Percentiles rank a stretch among this genome's conserved stretches.
phyloP scores from a whole-genome alignment of 64 coral and sea anemone genomes.

The Acropora yongei region DNA sequence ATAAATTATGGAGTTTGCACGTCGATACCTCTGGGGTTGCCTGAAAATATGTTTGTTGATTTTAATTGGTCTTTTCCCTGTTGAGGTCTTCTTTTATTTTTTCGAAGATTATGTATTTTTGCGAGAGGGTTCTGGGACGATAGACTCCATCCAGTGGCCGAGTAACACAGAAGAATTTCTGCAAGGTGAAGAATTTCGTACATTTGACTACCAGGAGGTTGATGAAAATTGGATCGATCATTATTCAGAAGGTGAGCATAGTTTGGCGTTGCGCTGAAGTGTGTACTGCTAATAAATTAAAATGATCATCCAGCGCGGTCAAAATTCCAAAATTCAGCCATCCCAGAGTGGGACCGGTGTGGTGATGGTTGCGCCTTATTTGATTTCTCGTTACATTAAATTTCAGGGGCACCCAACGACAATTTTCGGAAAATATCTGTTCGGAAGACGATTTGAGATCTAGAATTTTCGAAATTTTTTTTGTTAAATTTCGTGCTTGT shows the following conservation, averaged over 20 bases:
- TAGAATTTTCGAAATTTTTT: too few species aligned
- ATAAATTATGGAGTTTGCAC: not conserved
- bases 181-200: not conserved
- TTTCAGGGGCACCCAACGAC: too few species aligned
- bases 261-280: not conserved
- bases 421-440: too few species aligned
- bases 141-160: not conserved
- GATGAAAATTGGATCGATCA: slow-evolving; percentile 73
- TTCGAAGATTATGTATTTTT: not conserved
- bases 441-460: too few species aligned
- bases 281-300: too few species aligned
- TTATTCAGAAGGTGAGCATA: slow-evolving; percentile 67
- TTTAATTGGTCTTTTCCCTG: not conserved
- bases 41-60: not conserved
- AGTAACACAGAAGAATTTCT: not conserved
- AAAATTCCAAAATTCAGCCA: too few species aligned
- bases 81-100: not conserved
- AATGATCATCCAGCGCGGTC: too few species aligned
- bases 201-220: slow-evolving; percentile 16
- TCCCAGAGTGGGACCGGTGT: not conserved
- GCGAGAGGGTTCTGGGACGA: not conserved
- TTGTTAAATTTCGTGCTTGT: too few species aligned
- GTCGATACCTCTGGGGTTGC: not conserved
- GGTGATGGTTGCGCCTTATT: too few species aligned
- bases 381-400: too few species aligned